Percentiles rank a stretch among this genome's conserved stretches.
Evolutionary conservation across 1,140 invertebrate genomes (phyloP).

Genomic region (Cyclargus thomasi): DNA sequence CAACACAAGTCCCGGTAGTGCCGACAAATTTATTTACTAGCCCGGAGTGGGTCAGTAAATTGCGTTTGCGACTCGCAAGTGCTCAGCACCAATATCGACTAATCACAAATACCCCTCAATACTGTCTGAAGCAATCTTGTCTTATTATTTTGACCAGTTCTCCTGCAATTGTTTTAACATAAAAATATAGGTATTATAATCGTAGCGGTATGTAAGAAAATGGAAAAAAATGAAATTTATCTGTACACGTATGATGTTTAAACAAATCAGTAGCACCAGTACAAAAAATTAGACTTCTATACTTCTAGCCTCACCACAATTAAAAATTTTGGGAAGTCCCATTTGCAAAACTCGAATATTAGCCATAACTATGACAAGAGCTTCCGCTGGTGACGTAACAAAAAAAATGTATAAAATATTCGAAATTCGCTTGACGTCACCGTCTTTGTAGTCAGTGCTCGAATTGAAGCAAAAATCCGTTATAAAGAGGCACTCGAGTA

Average conservation of each 20-base stretch:
- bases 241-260: no score
- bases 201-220: no score
- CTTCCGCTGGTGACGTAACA: neutral
- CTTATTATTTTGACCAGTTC: no score
- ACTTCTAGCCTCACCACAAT: no score
- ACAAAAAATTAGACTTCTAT: no score
- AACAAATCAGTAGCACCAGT: no score
- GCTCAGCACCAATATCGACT: neutral
- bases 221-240: no score
- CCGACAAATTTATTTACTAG: constrained; percentile 42
- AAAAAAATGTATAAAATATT: neutral
- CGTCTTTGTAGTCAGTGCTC: neutral
- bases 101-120: neutral
- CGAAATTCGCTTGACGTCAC: neutral
- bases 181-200: no score
- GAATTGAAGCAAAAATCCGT: neutral
- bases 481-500: neutral
- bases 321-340: neutral
- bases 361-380: neutral
- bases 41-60: constrained; percentile 49
- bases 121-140: no score
- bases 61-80: constrained; percentile 46
- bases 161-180: no score
- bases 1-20: neutral
- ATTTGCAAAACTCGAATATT: neutral